These are phyloP conservation scores for Rugalucina vietnamica DNA, from an alignment of 2,888 invertebrate genomes.

Conservation along the genomic window DNA sequence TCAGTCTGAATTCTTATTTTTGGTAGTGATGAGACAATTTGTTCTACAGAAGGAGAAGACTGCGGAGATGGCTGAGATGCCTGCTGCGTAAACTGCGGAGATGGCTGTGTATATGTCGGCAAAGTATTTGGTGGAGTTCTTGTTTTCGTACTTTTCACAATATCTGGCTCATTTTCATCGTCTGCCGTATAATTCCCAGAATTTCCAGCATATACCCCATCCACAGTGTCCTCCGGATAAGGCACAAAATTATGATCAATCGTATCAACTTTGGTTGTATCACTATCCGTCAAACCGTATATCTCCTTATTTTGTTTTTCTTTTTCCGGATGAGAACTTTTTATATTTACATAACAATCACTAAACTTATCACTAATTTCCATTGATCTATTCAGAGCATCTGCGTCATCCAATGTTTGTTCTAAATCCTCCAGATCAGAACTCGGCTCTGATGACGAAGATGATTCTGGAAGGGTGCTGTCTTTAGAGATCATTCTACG, in stretches of 20 bases:
- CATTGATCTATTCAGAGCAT: neutral
- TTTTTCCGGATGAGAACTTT: slow-evolving; percentile 59
- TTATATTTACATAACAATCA: slow-evolving; percentile 57
- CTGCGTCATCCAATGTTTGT: slow-evolving; percentile 13
- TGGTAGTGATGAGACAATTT: neutral
- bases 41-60: slow-evolving; percentile 10
- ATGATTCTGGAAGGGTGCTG: slow-evolving; percentile 24
- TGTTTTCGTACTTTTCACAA: slow-evolving; percentile 94
- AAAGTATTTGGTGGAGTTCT: slow-evolving; percentile 74
- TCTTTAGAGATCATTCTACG: slow-evolving; percentile 68
- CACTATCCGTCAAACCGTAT: slow-evolving; percentile 48
- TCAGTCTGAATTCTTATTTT: neutral
- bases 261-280: slow-evolving; percentile 18
- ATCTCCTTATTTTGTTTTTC: slow-evolving; percentile 59
- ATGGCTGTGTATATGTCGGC: slow-evolving; percentile 28
- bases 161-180: slow-evolving; percentile 90
- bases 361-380: slow-evolving; percentile 40
- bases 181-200: slow-evolving; percentile 67
- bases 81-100: too few relatives aligned
- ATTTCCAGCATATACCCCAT: slow-evolving; percentile 72
- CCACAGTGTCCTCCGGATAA: slow-evolving; percentile 66
- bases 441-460: slow-evolving; percentile 28
- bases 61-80: slow-evolving; percentile 32
- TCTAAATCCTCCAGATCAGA: slow-evolving; percentile 34
- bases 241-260: slow-evolving; percentile 48